Base-by-base conservation (phyloP, 2,113 vertebrate species). In the Ceyx cyanopectus region DNA sequence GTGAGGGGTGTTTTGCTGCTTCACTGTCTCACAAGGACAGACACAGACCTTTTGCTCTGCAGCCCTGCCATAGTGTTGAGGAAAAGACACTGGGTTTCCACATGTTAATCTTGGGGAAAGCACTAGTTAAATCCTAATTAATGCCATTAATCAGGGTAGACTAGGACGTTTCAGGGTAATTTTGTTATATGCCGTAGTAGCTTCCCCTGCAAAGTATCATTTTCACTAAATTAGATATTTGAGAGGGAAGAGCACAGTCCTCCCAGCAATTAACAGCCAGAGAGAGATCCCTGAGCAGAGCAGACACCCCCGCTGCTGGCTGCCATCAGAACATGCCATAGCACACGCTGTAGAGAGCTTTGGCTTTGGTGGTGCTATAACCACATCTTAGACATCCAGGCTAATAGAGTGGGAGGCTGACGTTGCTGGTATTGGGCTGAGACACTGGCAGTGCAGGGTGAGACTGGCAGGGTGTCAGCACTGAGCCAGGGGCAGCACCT, bases 321-420 rank as follows among this genome's bases (percentile, higher is more conserved):
- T 81, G 50, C 23, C 20, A 29, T 79, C 32, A 65, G 61, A 70
- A n/a, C 23, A 50, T 74, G 60, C 32, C 2, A 1, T 61, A 48
- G 29, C 27, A 48, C 9, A 29, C 0, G 2, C 50, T 41, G 21
- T 11, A 45, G 41, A 37, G 24, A 76, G 21, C 34, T 65, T 73
- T 65, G 54, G 34, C 21, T 57, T 67, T 32, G n/a, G 45, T 27
- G 29, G 5, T 14, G 12, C 6, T 26, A 18, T 22, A 26, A 13
- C 17, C 3, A 5, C 6, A 16, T 2, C n/a, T 65, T 0, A 1
- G 46, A 58, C 13, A 46, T 15, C 14, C 24, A 60, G 29, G 41
- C n/a, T 72, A 22, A n/a, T n/a, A 5, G 7, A 46, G 29, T 17
- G 20, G 53, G 32, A 54, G 14, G 30, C 3, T 77, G 29, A 40